Evolutionary conservation across 2,888 invertebrate species (phyloP).

Genomic region (Pyrocoelia pectoralis): DNA sequence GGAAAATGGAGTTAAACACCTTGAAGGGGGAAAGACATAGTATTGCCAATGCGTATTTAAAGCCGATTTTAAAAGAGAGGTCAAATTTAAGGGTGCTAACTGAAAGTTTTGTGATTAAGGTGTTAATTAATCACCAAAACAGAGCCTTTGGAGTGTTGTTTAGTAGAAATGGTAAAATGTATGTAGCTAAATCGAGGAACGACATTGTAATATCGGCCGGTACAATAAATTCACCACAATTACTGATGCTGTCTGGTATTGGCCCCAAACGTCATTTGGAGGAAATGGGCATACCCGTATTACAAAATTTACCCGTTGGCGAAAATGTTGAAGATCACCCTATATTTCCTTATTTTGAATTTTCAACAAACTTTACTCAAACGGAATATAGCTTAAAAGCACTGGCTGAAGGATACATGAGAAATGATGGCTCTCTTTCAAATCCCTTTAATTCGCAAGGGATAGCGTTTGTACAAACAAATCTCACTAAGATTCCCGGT

Average conservation of each 20-base stretch:
- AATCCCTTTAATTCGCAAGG: slow-evolving; percentile 42
- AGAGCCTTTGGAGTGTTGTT: slow-evolving; percentile 73
- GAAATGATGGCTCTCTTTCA: slow-evolving; percentile 40
- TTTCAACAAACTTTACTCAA: slow-evolving; percentile 50
- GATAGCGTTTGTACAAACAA: slow-evolving; percentile 32
- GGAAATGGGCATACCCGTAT: slow-evolving; percentile 65
- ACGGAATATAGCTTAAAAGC: slow-evolving; percentile 8
- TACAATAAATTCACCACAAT: slow-evolving; percentile 80
- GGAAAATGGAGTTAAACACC: slow-evolving; percentile 69
- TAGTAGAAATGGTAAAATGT: slow-evolving; percentile 64
- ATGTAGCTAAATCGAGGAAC: slow-evolving; percentile 66
- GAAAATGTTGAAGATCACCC: slow-evolving; percentile 81
- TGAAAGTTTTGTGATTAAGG: slow-evolving; percentile 70
- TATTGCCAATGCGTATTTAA: slow-evolving; percentile 77
- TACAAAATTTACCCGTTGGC: slow-evolving; percentile 76
- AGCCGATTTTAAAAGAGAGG: slow-evolving; percentile 67
- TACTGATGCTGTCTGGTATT: slow-evolving; percentile 83
- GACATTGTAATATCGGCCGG: slow-evolving; percentile 83
- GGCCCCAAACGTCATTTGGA: slow-evolving; percentile 71
- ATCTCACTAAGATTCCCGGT: slow-evolving; percentile 15
- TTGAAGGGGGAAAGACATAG: slow-evolving; percentile 77
- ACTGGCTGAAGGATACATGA: slow-evolving; percentile 37
- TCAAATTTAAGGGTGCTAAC: slow-evolving; percentile 76
- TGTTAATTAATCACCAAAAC: slow-evolving; percentile 69
- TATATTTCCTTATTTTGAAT: slow-evolving; percentile 72